These are phyloP conservation scores for Eledone cirrhosa DNA, from an alignment of 2,888 invertebrate species.

Conservation along the genomic window DNA sequence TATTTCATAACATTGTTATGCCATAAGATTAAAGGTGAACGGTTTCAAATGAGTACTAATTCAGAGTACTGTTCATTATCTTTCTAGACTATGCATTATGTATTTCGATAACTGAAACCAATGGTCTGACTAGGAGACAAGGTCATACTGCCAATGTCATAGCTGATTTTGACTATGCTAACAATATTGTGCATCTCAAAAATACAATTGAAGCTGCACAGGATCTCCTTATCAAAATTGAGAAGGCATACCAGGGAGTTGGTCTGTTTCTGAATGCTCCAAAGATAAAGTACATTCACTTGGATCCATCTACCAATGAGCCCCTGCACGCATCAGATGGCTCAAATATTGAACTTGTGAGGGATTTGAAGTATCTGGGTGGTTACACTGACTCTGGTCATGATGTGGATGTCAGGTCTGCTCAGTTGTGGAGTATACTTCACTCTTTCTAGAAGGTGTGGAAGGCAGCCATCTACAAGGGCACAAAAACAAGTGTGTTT, in stretches of 20 bases:
- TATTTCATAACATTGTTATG: too few relatives aligned
- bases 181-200: too few relatives aligned
- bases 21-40: too few relatives aligned
- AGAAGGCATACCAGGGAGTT: neutral
- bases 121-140: neutral
- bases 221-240: too few relatives aligned
- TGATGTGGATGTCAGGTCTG: too few relatives aligned
- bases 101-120: neutral
- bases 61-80: neutral
- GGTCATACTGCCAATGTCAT: neutral
- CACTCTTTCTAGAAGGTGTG: too few relatives aligned
- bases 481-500: too few relatives aligned
- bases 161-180: too few relatives aligned
- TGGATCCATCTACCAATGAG: neutral
- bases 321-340: neutral
- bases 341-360: neutral
- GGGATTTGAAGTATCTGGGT: neutral
- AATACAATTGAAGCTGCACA: neutral
- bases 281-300: neutral
- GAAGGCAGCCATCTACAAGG: too few relatives aligned
- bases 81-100: neutral
- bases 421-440: too few relatives aligned
- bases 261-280: neutral
- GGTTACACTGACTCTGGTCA: neutral
- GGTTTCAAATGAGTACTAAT: too few relatives aligned